Evolutionary conservation across 1,140 invertebrate species (phyloP), one percentile per base, ranked within the genome.

Genomic region (Drosophila micromelanica): DNA sequence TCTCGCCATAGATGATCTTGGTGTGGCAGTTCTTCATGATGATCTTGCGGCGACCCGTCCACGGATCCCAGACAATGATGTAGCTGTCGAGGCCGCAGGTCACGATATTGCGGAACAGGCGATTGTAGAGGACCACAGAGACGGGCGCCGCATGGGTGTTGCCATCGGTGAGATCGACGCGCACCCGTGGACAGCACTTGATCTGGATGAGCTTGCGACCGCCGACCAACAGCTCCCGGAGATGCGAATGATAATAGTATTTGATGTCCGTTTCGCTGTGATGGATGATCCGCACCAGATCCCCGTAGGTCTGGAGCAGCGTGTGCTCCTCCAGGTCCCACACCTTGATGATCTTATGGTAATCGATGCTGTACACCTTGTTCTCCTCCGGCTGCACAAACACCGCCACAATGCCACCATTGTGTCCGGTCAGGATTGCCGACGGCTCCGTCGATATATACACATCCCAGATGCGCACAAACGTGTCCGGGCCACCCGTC

Each of bases 401-500:
- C 15, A 97, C 89, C 20, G 93, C 93, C 17, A 94, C 93, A 72
- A 97, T 94, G 20, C 94, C 94, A 1, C 95, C 94, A 70, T 94
- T 94, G 91, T 97, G 96, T 8, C 96, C 96, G 13, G 92, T 92
- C 5, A 97, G 92, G 6, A 94, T 91, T 3, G 93, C 93, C 37
- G 93, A 94, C 1, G 95, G 93, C 77, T 95, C 94, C 20, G 91
- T 91, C 2, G 95, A 93, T 13, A 96, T 94, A 90, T 96, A 96
- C 0, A 95, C 94, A 90, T 96, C 96, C 96, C 96, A 97, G 15
- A 96, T 85, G 9, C 95, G 93, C 1, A 97, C 93, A 43, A 94
- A 85, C 78, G 95, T 95, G 90, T 97, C 96, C 1, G 94, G 93
- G 43, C 96, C 95, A 5, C 96, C 96, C 4, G 96, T 96, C 48